These are phyloP conservation scores for Sturnira hondurensis DNA, from an alignment of 2,113 vertebrate genomes.

Conservation along the genomic window DNA sequence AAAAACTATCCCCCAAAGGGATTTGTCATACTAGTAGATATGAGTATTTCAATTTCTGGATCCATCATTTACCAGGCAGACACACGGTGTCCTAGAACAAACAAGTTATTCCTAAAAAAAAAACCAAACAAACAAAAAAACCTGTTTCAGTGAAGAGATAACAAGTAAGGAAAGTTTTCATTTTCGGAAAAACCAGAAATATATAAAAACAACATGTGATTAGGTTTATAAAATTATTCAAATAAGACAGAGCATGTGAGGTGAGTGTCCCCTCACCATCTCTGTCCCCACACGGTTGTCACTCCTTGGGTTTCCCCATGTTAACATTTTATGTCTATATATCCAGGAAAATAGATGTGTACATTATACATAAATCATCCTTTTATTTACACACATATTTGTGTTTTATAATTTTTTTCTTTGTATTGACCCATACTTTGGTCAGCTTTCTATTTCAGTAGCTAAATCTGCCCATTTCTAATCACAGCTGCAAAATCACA, in stretches of 20 bases:
- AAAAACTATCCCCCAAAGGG: conserved; percentile 33
- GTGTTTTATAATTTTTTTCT: neutral
- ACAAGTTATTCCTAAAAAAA: neutral
- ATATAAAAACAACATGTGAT: neutral
- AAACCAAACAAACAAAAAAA: neutral
- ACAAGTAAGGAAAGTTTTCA: neutral
- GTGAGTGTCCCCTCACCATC: fast-evolving
- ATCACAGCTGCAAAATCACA: neutral
- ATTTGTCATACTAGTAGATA: neutral
- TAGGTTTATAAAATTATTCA: neutral
- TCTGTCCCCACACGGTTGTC: too few relatives aligned
- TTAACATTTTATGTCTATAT: neutral
- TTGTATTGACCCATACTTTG: neutral
- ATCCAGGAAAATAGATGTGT: neutral
- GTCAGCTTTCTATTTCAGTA: neutral
- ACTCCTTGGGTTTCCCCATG: neutral
- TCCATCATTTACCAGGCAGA: neutral
- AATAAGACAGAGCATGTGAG: neutral
- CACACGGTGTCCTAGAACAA: conserved; percentile 5
- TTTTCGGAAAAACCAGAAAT: neutral
- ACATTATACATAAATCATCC: neutral
- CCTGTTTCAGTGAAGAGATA: neutral
- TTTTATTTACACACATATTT: neutral
- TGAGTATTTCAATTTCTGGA: conserved; percentile 42
- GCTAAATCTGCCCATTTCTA: neutral